These are phyloP conservation scores for Mirza zaza DNA, from an alignment of 2,113 vertebrate genomes.

Conservation along the genomic window DNA sequence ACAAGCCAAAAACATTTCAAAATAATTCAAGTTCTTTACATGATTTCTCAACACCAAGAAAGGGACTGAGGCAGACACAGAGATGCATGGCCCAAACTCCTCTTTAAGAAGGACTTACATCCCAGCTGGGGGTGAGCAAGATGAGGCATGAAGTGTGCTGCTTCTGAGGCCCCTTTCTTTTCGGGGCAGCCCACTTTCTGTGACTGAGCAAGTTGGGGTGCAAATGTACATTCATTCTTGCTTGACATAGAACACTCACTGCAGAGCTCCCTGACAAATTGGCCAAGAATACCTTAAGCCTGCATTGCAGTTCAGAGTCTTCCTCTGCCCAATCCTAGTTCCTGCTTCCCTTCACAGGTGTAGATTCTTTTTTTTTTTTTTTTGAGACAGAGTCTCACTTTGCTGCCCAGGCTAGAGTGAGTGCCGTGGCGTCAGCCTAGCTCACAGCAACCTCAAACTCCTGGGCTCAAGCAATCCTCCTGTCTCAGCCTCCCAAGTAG, in stretches of 20 bases:
- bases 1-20: not conserved
- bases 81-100: not conserved
- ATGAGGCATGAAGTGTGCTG: not conserved
- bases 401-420: no score
- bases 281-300: not conserved
- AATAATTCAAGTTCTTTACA: not conserved
- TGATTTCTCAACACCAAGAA: not conserved
- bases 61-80: not conserved
- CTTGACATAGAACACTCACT: not conserved
- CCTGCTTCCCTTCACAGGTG: not conserved
- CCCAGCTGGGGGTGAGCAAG: not conserved
- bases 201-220: not conserved
- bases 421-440: no score
- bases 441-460: no score
- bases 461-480: no score
- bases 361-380: no score
- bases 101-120: not conserved
- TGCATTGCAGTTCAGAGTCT: not conserved
- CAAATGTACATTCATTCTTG: not conserved
- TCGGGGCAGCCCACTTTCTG: not conserved
- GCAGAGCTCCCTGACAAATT: not conserved
- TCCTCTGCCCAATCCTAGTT: not conserved
- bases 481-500: no score
- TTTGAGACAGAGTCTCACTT: no score
- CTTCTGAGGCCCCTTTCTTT: not conserved